Evolutionary conservation across 2,797 vertebrate species (phyloP).

Genomic region (Enteromius fasciolatus): DNA sequence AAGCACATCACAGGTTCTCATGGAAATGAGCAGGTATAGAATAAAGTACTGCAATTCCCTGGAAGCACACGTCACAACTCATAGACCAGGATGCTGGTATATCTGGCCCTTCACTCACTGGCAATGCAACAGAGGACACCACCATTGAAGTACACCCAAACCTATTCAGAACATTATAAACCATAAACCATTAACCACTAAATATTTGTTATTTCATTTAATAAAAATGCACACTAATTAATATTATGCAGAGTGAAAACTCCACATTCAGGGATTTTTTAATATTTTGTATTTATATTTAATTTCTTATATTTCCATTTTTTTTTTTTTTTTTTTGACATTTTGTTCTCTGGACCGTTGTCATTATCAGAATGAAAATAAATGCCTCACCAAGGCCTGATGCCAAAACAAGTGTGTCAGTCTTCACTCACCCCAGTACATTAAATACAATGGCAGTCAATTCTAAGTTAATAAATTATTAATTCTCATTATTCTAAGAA

Average conservation of each 20-base stretch:
- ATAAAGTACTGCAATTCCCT: not conserved
- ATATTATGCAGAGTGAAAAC: no score
- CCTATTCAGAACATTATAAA: not conserved
- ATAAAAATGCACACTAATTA: not conserved
- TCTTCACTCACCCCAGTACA: not conserved
- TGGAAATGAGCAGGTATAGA: not conserved
- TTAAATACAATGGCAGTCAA: not conserved
- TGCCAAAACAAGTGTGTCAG: not conserved
- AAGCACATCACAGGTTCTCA: not conserved
- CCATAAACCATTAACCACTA: not conserved
- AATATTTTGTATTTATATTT: no score
- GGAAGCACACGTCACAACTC: not conserved
- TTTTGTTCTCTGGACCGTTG: not conserved
- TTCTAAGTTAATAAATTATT: not conserved
- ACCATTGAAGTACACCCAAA: not conserved
- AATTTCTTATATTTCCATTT: not conserved
- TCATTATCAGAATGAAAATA: not conserved
- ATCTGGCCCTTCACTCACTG: not conserved
- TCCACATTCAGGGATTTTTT: no score
- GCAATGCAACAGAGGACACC: not conserved
- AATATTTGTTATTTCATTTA: not conserved
- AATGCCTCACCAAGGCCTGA: not conserved
- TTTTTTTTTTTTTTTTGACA: not conserved
- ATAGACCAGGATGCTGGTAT: not conserved
- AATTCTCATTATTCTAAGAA: not conserved